A percentile compares a stretch with the other conserved stretches of the same genome.
Evolutionary conservation across 2,113 vertebrate genomes (phyloP).

Genomic region (Dunckerocampus dactyliophorus): DNA sequence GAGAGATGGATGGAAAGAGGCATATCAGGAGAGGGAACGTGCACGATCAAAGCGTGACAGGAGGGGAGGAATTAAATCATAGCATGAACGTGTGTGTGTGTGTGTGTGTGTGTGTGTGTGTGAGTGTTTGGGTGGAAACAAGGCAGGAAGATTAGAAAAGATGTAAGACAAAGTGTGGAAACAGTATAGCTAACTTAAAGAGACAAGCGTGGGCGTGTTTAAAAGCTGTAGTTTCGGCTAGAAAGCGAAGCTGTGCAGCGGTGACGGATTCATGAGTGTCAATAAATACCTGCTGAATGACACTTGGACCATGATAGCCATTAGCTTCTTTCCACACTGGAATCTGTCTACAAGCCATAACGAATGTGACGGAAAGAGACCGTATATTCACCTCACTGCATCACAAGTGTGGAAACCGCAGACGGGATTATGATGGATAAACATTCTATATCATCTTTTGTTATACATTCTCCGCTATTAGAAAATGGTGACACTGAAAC

Average conservation of each 20-base stretch:
- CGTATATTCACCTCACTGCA: not conserved
- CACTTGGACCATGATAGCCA: constrained; percentile 12
- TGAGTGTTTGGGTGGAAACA: not conserved
- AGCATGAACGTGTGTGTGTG: constrained; percentile 34
- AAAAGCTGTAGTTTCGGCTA: constrained; percentile 32
- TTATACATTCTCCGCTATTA: not conserved
- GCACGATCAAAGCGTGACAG: constrained; percentile 47
- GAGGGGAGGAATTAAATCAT: constrained; percentile 40
- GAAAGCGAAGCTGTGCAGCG: constrained; percentile 53
- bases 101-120: constrained; percentile 15
- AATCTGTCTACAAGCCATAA: not conserved
- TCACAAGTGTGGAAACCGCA: not conserved
- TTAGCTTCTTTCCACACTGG: constrained; percentile 11
- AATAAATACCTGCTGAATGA: constrained; percentile 39
- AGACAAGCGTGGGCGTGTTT: constrained; percentile 48
- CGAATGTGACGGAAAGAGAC: not conserved
- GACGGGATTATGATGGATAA: not conserved
- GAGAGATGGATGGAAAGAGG: constrained; percentile 52
- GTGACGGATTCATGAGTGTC: constrained; percentile 52
- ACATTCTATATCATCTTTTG: not conserved
- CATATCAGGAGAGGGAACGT: constrained; percentile 26
- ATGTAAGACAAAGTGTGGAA: constrained; percentile 24
- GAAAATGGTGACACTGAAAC: not conserved
- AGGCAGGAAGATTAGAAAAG: constrained; percentile 11
- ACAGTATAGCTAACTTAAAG: constrained; percentile 54